phyloP scores from a whole-genome alignment of 2,888 invertebrate genomes.

The Pemphredon lugubris region DNA sequence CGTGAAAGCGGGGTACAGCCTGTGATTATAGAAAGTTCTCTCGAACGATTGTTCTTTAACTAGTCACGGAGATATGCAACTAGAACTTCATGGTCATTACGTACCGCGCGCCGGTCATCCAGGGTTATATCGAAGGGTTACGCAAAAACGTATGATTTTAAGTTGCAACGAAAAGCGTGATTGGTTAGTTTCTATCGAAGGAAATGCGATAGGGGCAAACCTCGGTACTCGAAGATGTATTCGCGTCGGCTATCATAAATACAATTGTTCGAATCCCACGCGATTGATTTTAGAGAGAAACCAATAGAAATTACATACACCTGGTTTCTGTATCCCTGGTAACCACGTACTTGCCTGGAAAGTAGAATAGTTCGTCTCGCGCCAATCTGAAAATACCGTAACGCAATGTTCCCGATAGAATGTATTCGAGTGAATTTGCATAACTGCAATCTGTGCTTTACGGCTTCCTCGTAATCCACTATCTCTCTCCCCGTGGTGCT shows the following conservation, averaged over 20 bases:
- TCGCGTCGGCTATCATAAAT: not conserved
- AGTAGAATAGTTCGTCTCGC: conserved; percentile 6
- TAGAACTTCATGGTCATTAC: conserved; percentile 49
- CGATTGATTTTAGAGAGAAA: conserved; percentile 33
- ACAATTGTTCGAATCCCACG: not conserved
- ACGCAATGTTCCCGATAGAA: conserved; percentile 27
- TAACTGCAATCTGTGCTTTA: not conserved
- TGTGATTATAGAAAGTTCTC: conserved; percentile 50
- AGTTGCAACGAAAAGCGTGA: not conserved
- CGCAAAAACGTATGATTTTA: not conserved
- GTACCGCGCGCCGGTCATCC: not conserved
- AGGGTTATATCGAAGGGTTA: not conserved
- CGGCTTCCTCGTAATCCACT: conserved; percentile 31
- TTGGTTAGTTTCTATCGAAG: not conserved
- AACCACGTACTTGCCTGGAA: conserved; percentile 5
- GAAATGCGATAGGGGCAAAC: not conserved
- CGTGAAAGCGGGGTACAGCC: conserved; percentile 45
- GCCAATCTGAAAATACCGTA: conserved; percentile 38
- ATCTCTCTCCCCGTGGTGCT: not conserved
- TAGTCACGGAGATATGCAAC: conserved; percentile 24
- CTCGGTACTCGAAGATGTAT: not conserved
- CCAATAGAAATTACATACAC: conserved; percentile 21
- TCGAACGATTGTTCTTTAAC: conserved; percentile 49
- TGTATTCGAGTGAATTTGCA: conserved; percentile 40
- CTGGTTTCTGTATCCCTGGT: conserved; percentile 39